A percentile compares a stretch with the other conserved stretches of the same genome.
phyloP scores from a whole-genome alignment of 2,797 vertebrate genomes.

The Caiman crocodilus region DNA sequence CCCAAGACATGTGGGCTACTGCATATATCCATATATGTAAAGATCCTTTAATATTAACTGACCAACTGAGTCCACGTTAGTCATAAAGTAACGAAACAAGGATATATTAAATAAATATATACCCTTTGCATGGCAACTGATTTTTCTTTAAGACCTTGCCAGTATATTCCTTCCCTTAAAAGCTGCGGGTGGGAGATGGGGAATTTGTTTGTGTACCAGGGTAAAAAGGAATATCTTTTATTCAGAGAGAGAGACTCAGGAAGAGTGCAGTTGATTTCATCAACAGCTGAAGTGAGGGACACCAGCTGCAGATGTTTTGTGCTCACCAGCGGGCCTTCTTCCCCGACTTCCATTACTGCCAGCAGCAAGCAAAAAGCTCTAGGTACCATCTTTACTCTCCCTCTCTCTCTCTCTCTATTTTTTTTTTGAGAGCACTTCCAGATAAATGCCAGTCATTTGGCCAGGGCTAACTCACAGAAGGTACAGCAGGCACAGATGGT shows the following conservation, averaged over 20 bases:
- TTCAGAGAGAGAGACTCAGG: background rate
- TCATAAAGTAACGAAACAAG: background rate
- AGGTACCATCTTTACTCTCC: constrained; percentile 73
- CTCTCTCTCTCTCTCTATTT: constrained; percentile 18
- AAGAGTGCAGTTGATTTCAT: background rate
- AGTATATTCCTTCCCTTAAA: constrained; percentile 33
- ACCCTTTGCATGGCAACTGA: background rate
- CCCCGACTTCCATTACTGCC: constrained; percentile 73
- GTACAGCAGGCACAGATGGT: constrained; percentile 98
- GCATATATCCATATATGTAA: background rate
- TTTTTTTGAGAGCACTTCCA: constrained; percentile 83
- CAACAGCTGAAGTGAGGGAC: constrained; percentile 15
- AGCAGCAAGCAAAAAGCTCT: constrained; percentile 84
- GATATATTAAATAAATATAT: background rate
- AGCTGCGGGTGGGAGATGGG: background rate
- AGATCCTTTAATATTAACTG: background rate
- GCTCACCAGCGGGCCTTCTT: constrained; percentile 55
- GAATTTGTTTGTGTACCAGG: background rate
- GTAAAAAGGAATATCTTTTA: constrained; percentile 42
- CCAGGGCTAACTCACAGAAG: constrained; percentile 94
- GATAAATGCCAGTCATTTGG: constrained; percentile 99
- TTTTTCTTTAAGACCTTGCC: background rate
- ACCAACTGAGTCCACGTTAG: rapidly evolving
- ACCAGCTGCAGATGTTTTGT: constrained; percentile 84
- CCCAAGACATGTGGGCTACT: background rate